Evolutionary conservation across 1,140 invertebrate genomes (phyloP), one percentile per base, ranked within the genome.

Genomic region (Neuroterus valhalla): DNA sequence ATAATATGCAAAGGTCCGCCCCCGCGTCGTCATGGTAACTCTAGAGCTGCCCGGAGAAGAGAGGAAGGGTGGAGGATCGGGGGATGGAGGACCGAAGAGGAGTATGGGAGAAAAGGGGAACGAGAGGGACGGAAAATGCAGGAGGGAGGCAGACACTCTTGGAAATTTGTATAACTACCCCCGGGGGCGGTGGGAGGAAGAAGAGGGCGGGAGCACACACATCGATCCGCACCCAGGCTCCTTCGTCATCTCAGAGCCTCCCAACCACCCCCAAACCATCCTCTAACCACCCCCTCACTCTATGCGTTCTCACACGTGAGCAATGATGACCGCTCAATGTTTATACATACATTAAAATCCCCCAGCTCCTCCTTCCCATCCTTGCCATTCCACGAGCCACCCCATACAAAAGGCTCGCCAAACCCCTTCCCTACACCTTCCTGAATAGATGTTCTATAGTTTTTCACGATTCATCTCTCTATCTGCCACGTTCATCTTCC

Each of bases 121-220:
- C 45, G 80, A 71, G 79, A 62, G 71, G 74, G 74, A 77, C 78
- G 79, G 78, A 80, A 72, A 76, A 55, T 71, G 70, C 77, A 75
- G 46, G 77, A 81, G 75, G 82, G 80, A 76, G 81, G 82, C 84
- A 87, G 86, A 87, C 84, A 87, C 87, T 88, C 87, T 88, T 88
- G 82, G 87, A 89, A 89, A 89, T 89, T 89, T 89, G 88, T 89
- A 89, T 88, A 89, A 89, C 88, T 89, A 89, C 87, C 86, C 85
- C 88, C 84, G 83, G 81, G 82, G 83, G 82, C 79, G 81, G 81
- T 75, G 80, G 76, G 78, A 83, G 83, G 71, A 80, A 72, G 69
- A 70, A 78, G 62, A 80, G 72, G 72, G 80, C 78, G 79, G 84
- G 77, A 82, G 82, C 79, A 82, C 85, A 87, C 84, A 89, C 87